Conservation (phyloP, 2,888 invertebrate genomes). For the Drosophila maculinotata region DNA sequence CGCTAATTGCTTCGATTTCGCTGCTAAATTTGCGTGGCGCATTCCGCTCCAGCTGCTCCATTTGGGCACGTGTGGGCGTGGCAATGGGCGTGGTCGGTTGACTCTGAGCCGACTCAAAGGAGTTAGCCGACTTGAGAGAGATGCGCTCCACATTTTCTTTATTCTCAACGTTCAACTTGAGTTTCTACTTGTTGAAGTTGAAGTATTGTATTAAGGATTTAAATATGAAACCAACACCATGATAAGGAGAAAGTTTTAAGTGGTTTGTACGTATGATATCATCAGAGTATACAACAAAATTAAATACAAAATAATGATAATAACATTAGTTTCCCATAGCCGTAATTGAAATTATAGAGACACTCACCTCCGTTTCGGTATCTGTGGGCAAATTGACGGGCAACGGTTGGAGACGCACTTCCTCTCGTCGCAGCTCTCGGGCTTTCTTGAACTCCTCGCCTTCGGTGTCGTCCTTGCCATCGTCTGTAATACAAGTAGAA, state of each 20-base stretch:
- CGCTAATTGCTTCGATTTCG: slow-evolving; percentile 84
- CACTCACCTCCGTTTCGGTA: slow-evolving; percentile 90
- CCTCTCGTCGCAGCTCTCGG: slow-evolving; percentile 88
- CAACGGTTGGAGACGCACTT: slow-evolving; percentile 89
- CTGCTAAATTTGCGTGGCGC: slow-evolving; percentile 79
- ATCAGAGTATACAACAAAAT: slow-evolving; percentile 57
- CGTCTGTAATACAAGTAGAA: slow-evolving; percentile 60
- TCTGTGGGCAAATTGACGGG: slow-evolving; percentile 88
- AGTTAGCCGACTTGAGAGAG: slow-evolving; percentile 67
- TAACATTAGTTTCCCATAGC: slow-evolving; percentile 63
- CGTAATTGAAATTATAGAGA: slow-evolving; percentile 15
- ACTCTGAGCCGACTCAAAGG: slow-evolving; percentile 71
- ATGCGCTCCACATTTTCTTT: slow-evolving; percentile 71
- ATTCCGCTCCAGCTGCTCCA: slow-evolving; percentile 83
- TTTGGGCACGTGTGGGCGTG: slow-evolving; percentile 69
- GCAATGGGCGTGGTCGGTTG: slow-evolving; percentile 50
- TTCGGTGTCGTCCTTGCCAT: slow-evolving; percentile 90
- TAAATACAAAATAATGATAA: slow-evolving; percentile 67
- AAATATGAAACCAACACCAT: slow-evolving; percentile 79
- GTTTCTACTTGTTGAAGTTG: slow-evolving; percentile 49
- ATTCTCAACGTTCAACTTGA: slow-evolving; percentile 49
- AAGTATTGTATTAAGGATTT: not conserved
- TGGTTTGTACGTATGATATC: slow-evolving; percentile 36
- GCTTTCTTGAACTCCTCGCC: slow-evolving; percentile 89
- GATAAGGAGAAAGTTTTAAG: slow-evolving; percentile 40